Conservation (phyloP, 2,113 vertebrate species). For the Chionis minor region DNA sequence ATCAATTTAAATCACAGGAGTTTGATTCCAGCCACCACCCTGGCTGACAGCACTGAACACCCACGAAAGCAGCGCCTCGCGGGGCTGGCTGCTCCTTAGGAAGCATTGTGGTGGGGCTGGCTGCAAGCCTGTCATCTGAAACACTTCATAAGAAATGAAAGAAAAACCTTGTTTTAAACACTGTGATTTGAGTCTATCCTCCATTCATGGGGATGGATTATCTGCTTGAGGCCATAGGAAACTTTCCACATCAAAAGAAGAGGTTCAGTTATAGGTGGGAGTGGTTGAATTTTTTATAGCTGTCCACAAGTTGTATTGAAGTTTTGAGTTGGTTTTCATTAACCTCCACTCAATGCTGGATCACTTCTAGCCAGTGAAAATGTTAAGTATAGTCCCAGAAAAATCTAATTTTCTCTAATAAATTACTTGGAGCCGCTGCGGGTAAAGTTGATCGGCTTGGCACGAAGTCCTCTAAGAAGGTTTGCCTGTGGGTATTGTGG, state of each 20-base stretch:
- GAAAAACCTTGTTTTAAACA: not conserved
- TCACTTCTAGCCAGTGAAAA: not conserved
- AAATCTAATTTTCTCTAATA: not conserved
- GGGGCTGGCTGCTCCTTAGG: fast-evolving
- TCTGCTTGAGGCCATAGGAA: not conserved
- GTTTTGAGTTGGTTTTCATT: not conserved
- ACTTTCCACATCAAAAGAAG: not conserved
- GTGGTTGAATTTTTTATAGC: not conserved
- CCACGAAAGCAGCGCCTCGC: fast-evolving
- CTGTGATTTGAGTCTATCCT: not conserved
- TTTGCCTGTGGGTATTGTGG: not conserved
- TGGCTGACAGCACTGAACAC: not conserved
- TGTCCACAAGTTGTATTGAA: not conserved
- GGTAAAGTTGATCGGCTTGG: not conserved
- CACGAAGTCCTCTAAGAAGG: not conserved
- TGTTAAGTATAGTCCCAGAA: not conserved
- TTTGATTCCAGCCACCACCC: not conserved
- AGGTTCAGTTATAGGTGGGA: not conserved
- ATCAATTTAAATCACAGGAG: not conserved
- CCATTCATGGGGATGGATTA: fast-evolving
- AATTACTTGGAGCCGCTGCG: not conserved
- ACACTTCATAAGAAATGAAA: not conserved
- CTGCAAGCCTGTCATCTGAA: not conserved
- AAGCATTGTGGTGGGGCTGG: not conserved
- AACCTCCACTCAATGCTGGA: not conserved